Evolutionary conservation across 2,888 invertebrate species (phyloP).

Genomic region (Drosophila maculinotata): DNA sequence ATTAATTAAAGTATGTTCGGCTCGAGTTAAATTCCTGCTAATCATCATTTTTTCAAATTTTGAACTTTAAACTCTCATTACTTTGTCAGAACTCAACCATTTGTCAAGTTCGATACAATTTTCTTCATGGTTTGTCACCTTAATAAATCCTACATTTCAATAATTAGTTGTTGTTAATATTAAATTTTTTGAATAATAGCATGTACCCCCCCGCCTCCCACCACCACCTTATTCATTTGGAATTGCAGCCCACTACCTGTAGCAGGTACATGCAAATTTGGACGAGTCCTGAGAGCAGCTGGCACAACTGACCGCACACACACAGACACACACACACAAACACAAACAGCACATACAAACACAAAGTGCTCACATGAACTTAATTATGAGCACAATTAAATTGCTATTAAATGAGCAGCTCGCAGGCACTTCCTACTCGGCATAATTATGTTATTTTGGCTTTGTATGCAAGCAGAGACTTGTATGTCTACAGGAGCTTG

Average conservation of each 20-base stretch:
- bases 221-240: too few relatives aligned
- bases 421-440: slow-evolving; percentile 21
- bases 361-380: slow-evolving; percentile 20
- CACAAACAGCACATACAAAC: background rate
- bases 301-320: slow-evolving; percentile 11
- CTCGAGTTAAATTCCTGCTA: too few relatives aligned
- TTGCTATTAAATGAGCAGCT: slow-evolving; percentile 66
- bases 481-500: slow-evolving; percentile 13
- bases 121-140: too few relatives aligned
- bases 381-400: slow-evolving; percentile 70
- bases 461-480: slow-evolving; percentile 48
- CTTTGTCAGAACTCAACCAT: too few relatives aligned
- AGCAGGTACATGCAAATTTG: background rate
- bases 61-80: too few relatives aligned
- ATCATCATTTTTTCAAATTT: too few relatives aligned
- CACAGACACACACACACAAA: slow-evolving; percentile 1
- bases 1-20: slow-evolving; percentile 36
- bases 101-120: too few relatives aligned
- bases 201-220: too few relatives aligned
- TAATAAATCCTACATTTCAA: too few relatives aligned
- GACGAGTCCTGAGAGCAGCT: slow-evolving; percentile 12
- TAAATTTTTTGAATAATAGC: too few relatives aligned
- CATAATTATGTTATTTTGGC: slow-evolving; percentile 68
- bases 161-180: too few relatives aligned
- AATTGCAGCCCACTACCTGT: slow-evolving; percentile 22